A percentile compares a stretch with the other conserved stretches of the same genome.
Evolutionary conservation across 2,888 invertebrate species (phyloP).

Genomic region (Perithous albicinctus): DNA sequence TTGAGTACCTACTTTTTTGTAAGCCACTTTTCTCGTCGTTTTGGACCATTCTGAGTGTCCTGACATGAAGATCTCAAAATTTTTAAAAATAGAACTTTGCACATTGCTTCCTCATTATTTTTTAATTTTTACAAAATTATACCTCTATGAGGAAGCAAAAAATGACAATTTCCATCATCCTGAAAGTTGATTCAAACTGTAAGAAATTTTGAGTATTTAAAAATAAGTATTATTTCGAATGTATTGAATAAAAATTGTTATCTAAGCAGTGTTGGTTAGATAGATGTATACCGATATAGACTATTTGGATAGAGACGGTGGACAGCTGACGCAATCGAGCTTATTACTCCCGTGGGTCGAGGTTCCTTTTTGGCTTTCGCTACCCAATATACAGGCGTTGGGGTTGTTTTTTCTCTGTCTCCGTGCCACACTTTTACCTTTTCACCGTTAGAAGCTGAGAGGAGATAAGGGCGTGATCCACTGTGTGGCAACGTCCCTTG

Average conservation of each 20-base stretch:
- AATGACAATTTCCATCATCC: too few relatives aligned
- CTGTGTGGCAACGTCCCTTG: neutral
- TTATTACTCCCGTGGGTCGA: slow-evolving; percentile 73
- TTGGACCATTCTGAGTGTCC: too few relatives aligned
- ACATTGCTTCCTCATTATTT: too few relatives aligned
- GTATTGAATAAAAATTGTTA: slow-evolving; percentile 28
- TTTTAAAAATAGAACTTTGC: too few relatives aligned
- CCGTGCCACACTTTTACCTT: slow-evolving; percentile 15
- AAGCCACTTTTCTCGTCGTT: too few relatives aligned
- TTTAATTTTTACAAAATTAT: too few relatives aligned
- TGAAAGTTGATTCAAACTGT: too few relatives aligned
- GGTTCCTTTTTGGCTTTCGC: slow-evolving; percentile 46
- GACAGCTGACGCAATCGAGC: slow-evolving; percentile 75
- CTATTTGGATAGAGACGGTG: slow-evolving; percentile 40
- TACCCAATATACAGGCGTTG: neutral
- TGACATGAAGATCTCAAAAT: too few relatives aligned
- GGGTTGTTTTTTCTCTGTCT: slow-evolving; percentile 17
- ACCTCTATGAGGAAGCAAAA: too few relatives aligned
- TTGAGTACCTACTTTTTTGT: too few relatives aligned
- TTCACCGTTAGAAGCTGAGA: slow-evolving; percentile 14
- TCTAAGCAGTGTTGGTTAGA: neutral
- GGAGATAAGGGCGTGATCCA: slow-evolving; percentile 29
- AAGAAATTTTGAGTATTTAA: too few relatives aligned
- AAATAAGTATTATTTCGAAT: slow-evolving; percentile 7
- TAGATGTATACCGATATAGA: neutral